Conservation (phyloP, 2,888 invertebrate genomes). For the Platycnemis pennipes region DNA sequence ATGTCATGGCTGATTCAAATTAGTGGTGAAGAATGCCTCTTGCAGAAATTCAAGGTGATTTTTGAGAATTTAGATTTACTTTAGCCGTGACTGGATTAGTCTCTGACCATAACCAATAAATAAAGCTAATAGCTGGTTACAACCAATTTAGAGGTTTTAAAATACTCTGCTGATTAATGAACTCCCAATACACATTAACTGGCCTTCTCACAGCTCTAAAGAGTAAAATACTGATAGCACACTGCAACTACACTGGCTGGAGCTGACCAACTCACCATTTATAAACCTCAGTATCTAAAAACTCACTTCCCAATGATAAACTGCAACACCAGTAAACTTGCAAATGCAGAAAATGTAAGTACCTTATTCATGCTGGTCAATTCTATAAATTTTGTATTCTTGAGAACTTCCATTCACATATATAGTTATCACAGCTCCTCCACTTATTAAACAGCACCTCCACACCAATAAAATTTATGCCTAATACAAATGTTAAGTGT, state of each 20-base stretch:
- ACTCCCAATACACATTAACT: background rate
- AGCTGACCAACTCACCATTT: conserved; percentile 1
- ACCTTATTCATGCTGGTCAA: background rate
- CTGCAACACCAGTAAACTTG: background rate
- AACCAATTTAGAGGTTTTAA: background rate
- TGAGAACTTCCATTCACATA: background rate
- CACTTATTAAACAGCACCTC: background rate
- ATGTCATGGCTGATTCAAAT: background rate
- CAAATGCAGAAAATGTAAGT: background rate
- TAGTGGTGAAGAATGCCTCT: conserved; percentile 11
- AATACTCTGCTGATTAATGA: background rate
- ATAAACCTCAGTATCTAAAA: background rate
- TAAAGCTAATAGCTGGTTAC: background rate
- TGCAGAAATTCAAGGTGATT: background rate
- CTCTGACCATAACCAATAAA: background rate
- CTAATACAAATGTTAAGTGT: conserved; percentile 15
- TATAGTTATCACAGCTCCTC: conserved; percentile 37
- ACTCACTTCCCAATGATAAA: background rate
- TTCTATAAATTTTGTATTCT: background rate
- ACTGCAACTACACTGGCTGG: conserved; percentile 27
- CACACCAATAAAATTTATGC: background rate
- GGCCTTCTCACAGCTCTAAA: conserved; percentile 35
- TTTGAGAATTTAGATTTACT: background rate
- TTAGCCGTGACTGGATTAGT: background rate
- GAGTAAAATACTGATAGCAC: conserved; percentile 34